Base-by-base conservation (phyloP, 1,140 invertebrate genomes). In the Hirudo medicinalis region DNA sequence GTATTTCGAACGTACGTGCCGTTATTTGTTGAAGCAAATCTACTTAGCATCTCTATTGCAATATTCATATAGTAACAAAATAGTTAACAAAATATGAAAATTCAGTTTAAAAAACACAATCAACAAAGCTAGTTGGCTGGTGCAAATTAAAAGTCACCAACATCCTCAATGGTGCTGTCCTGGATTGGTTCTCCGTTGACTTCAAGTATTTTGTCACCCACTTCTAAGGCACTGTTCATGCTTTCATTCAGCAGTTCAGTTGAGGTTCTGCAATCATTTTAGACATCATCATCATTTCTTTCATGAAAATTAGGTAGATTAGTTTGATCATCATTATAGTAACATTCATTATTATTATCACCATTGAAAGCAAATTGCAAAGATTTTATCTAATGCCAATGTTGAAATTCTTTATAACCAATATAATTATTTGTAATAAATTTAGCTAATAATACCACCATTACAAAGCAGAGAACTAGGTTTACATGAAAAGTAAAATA, bases 181-280 rank as follows among this genome's bases (percentile, higher is more conserved):
- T 87, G 88, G 0, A 93, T 88, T 4, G 90, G 89, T 0, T 89
- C 87, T 0, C 92, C 92, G 85, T 94, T 94, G 20, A 95, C 90
- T 85, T 95, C 92, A 67, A 94, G 82, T 72, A 95, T 92, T 78
- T 88, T 85, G 81, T 95, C 92, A 25, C 92, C 92, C 75, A 94
- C 89, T 79, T 91, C 91, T 54, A 81, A 29, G 43, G 43, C 43
- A 49, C 43, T 49, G 43, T 49, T 49, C 11, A 15, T 49, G 43
- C 43, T 49, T 49, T 49, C 43, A 15, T 11, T 49, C 43, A 49
- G 43, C 43, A 49, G 43, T 17, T 49, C 43, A 17, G 43, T 49
- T 49, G 43, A 63, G 19, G 25, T 63, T 27, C 60, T 63, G 11
- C 9, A 20, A 32, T 27, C 32, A 32, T 15, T 32, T 11, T 13